Conservation (phyloP, 2,113 vertebrate genomes). For the Caracal caracal region DNA sequence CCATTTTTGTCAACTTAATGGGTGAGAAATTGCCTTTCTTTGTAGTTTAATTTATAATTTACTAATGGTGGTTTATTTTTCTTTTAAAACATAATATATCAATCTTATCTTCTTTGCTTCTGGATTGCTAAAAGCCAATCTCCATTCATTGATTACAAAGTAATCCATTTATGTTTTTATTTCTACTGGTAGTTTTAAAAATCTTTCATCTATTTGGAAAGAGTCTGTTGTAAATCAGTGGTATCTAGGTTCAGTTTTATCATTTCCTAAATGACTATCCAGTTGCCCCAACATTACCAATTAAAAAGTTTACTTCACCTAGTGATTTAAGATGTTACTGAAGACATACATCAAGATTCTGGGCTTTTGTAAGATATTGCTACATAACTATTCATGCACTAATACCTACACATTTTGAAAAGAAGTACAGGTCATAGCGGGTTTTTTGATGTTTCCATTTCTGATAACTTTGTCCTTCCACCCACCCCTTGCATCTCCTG, state of each 20-base stretch:
- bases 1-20: not conserved
- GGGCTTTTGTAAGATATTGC: not conserved
- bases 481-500: not conserved
- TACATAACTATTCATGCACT: not conserved
- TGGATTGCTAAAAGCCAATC: not conserved
- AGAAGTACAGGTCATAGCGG: not conserved
- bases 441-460: not conserved
- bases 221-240: not conserved
- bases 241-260: not conserved
- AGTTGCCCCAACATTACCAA: not conserved
- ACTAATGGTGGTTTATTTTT: not conserved
- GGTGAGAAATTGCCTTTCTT: not conserved
- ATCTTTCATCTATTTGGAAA: not conserved
- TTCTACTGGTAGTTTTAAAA: not conserved
- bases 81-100: not conserved
- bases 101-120: not conserved
- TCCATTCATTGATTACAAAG: not conserved
- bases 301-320: not conserved
- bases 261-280: not conserved
- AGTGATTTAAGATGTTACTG: not conserved
- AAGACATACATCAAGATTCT: not conserved
- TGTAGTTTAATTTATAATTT: not conserved
- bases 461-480: not conserved
- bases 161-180: not conserved
- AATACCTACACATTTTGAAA: not conserved